Evolutionary conservation across 2,888 invertebrate genomes (phyloP), one percentile per base, ranked within the genome.

Genomic region (Podabrus alpinus): DNA sequence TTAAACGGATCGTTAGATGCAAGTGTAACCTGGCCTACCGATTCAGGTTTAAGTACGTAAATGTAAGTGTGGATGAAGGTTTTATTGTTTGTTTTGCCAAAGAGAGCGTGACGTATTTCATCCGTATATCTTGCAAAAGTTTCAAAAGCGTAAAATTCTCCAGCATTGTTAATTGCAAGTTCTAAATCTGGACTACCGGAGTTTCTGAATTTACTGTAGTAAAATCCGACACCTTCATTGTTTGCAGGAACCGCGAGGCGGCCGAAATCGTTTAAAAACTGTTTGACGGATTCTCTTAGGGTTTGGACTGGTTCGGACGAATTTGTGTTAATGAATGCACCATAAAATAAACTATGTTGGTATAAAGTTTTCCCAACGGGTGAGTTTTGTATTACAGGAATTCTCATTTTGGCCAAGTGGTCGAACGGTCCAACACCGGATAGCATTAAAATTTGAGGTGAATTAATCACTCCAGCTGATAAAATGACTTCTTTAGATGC

Each of bases 1-100:
- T 84, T 83, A 15, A 80, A 75, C 7, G 84, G 83, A 77, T 80
- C 77, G 0, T 69, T 78, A n/a, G 84, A 82, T 76, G 80, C 79
- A 15, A 85, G 72, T 15, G 75, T 79, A 5, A 85, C 73, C 9
- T 66, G 69, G 11, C 85, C 85, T 13, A 68, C 17, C 3, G 84
- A 83, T 77, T 82, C n/a, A 2, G 45, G 45, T 45, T 45, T 45
- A 45, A 45, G 45, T n/a, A 45, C n/a, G n/a, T 45, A 45, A n/a
- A 45, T n/a, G n/a, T 45, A 45, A 45, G 45, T 45, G 2, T 45
- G 45, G 0, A 45, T 45, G 2, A 45, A 45, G 7, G 45, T 45
- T n/a, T 45, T 7, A 7, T 13, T 1, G 9, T 45, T 5, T 45
- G 13, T 1, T n/a, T 45, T n/a, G 0, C n/a, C 45, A 45, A 45